Base-by-base conservation (phyloP, 2,113 vertebrate genomes). In the Castor canadensis region DNA sequence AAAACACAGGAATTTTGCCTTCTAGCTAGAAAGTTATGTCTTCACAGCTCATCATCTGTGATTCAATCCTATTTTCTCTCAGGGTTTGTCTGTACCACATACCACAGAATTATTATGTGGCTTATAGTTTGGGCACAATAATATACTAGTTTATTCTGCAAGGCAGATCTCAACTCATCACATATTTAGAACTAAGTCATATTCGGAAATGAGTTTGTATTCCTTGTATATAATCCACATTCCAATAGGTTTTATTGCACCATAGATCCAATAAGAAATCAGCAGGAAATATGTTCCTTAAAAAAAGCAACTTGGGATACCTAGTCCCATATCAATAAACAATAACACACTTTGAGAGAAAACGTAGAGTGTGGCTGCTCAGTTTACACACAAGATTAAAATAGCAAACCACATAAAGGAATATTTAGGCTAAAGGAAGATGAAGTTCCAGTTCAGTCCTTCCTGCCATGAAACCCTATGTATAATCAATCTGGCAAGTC, bases 61-160 rank as follows among this genome's bases (percentile, higher is more conserved):
- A 93, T 40, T 95, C 77, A 77, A 20, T 85, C 10, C 17, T 84
- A n/a, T 84, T 95, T 92, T 73, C 32, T 93, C 60, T 91, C 17
- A 60, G 60, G 38, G 38, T 81, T 90, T 96, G 52, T 93, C 49
- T 96, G 62, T 79, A 56, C 20, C 28, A 43, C 45, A 75, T 79
- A 56, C 20, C 28, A 43, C 45, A 75, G 43, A 77, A 52, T 77
- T 85, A 71, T 76, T 89, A 60, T 67, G 40, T 86, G n/a, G 64
- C n/a, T 82, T 86, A 3, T 77, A 80, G 89, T 81, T 52, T 52
- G 47, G 52, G 62, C 17, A 87, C 38, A 79, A n/a, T 32, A 89
- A 71, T 84, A 28, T 67, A 28, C 30, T 49, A 94, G n/a, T 45
- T 91, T 93, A 73, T 91, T 91, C 10, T 85, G 35, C 6, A 84